phyloP scores from a whole-genome alignment of 2,888 invertebrate species.

The Melinaea marsaeus region DNA sequence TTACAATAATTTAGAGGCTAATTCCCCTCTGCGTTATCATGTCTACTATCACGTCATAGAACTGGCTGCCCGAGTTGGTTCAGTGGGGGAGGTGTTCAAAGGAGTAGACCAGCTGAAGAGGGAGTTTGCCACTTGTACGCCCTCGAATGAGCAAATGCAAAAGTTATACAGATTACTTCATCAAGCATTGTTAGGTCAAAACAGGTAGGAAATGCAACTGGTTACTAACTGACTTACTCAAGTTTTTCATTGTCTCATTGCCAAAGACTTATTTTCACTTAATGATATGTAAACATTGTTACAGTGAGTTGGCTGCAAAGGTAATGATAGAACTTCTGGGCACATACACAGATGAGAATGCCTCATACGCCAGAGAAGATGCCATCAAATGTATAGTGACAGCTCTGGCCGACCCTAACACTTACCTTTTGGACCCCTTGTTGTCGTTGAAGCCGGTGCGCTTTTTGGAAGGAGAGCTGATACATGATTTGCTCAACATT shows the following conservation, averaged over 20 bases:
- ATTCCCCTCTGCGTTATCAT: constrained; percentile 91
- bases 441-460: constrained; percentile 95
- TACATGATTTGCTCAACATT: constrained; percentile 94
- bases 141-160: constrained; percentile 93
- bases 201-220: constrained; percentile 77
- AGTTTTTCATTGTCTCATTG: too few relatives aligned
- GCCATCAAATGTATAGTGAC: constrained; percentile 97
- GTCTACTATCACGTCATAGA: constrained; percentile 95
- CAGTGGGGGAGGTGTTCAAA: constrained; percentile 89
- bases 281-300: constrained; percentile 34
- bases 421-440: constrained; percentile 96
- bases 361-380: constrained; percentile 96
- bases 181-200: constrained; percentile 91
- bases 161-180: constrained; percentile 92
- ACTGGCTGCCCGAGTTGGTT: constrained; percentile 92
- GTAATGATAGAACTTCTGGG: constrained; percentile 98
- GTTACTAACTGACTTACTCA: not conserved
- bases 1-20: constrained; percentile 92
- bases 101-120: constrained; percentile 90
- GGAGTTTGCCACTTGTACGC: constrained; percentile 87
- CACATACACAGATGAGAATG: constrained; percentile 98
- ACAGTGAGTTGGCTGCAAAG: constrained; percentile 92
- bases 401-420: constrained; percentile 95
- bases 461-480: constrained; percentile 95
- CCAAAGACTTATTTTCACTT: not conserved